Percentiles rank a stretch among this genome's conserved stretches.
phyloP scores from a whole-genome alignment of 2,113 vertebrate genomes.

The Oreotrochilus melanogaster region DNA sequence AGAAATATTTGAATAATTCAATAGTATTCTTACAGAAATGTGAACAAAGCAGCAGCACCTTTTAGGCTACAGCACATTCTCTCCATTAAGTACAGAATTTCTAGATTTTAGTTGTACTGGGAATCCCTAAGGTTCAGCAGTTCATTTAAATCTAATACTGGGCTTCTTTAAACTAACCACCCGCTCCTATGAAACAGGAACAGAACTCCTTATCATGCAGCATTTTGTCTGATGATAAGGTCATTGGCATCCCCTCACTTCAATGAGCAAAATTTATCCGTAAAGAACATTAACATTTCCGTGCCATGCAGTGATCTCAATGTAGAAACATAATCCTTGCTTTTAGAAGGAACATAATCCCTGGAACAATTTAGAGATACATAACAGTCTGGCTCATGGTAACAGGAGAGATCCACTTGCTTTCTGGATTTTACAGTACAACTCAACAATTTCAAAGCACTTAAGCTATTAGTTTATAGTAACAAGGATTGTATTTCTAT shows the following conservation, averaged over 20 bases:
- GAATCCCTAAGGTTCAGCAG: neutral
- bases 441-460: neutral
- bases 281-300: neutral
- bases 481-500: neutral
- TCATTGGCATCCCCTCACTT: neutral
- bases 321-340: conserved; percentile 1
- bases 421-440: neutral
- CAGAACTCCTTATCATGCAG: neutral
- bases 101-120: neutral
- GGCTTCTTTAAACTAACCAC: neutral
- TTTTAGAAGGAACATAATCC: neutral
- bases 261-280: neutral
- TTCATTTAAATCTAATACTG: neutral
- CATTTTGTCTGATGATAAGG: neutral
- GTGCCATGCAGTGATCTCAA: neutral
- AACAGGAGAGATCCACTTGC: neutral
- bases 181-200: neutral
- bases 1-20: neutral
- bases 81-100: neutral
- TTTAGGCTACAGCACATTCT: neutral
- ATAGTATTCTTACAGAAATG: neutral
- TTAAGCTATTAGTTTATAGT: neutral
- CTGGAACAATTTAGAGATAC: neutral
- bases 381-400: neutral
- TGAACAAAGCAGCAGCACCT: neutral